Percentiles rank a stretch among this genome's conserved stretches.
phyloP scores from a whole-genome alignment of 2,113 vertebrate species.

The Ochotona princeps region DNA sequence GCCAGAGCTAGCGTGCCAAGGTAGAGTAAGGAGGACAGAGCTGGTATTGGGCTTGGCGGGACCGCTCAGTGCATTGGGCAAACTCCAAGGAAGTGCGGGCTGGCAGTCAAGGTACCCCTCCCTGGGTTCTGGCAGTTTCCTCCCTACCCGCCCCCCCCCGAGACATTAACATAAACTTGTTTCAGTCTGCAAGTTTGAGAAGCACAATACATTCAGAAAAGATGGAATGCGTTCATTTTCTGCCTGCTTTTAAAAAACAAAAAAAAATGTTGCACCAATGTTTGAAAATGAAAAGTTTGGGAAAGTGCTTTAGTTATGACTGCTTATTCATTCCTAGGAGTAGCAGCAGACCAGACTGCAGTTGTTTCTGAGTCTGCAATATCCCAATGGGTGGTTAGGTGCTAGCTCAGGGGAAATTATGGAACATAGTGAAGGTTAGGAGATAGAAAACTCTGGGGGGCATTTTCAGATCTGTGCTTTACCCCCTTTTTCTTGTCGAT shows the following conservation, averaged over 20 bases:
- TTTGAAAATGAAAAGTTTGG: slow-evolving; percentile 44
- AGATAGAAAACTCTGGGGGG: slow-evolving; percentile 27
- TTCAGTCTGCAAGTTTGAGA: slow-evolving; percentile 25
- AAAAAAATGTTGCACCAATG: background rate
- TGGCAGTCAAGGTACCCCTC: background rate
- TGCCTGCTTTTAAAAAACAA: background rate
- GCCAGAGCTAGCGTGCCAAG: slow-evolving; percentile 54
- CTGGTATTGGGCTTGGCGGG: background rate
- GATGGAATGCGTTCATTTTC: background rate
- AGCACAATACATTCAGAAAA: background rate
- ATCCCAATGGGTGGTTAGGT: background rate
- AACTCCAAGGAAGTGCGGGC: background rate
- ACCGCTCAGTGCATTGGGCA: background rate
- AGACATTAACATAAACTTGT: background rate
- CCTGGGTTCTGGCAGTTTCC: background rate
- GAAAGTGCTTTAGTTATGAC: background rate
- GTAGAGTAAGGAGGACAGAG: slow-evolving; percentile 51
- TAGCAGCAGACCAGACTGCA: background rate
- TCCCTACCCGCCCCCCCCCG: background rate
- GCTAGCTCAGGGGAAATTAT: background rate
- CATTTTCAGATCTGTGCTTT: slow-evolving; percentile 52
- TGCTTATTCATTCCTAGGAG: background rate
- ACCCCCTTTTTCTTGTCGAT: background rate
- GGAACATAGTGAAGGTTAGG: background rate
- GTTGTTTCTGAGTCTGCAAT: slow-evolving; percentile 8